Conservation (phyloP, 2,797 vertebrate species). For the Coregonus suidteri region DNA sequence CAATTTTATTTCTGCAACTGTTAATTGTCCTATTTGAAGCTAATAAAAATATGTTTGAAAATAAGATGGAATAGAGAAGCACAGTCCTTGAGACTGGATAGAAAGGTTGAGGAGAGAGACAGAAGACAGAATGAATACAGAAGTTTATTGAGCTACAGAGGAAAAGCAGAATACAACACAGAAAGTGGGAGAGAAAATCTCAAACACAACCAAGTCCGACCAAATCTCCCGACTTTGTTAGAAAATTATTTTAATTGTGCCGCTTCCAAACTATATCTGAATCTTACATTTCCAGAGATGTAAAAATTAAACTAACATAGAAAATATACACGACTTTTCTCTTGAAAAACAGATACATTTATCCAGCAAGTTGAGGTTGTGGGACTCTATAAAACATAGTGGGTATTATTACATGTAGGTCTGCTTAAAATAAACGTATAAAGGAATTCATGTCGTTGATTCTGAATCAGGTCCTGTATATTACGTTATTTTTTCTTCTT, state of each 20-base stretch:
- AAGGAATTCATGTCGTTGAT: slow-evolving; percentile 66
- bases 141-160: slow-evolving; percentile 73
- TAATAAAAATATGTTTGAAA: too few relatives aligned
- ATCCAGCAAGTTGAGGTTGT: slow-evolving; percentile 4
- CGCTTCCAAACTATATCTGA: slow-evolving; percentile 86
- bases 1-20: too few relatives aligned
- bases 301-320: slow-evolving; percentile 86
- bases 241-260: slow-evolving; percentile 95
- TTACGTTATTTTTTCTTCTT: slow-evolving; percentile 50
- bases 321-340: slow-evolving; percentile 85
- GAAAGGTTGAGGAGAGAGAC: slow-evolving; percentile 79
- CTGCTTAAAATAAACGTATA: slow-evolving; percentile 63
- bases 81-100: slow-evolving; percentile 40
- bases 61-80: too few relatives aligned
- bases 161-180: slow-evolving; percentile 84
- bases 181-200: slow-evolving; percentile 24
- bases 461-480: slow-evolving; percentile 76
- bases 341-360: slow-evolving; percentile 62
- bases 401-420: slow-evolving; percentile 65
- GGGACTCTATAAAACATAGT: slow-evolving; percentile 68
- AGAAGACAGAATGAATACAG: slow-evolving; percentile 80
- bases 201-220: slow-evolving; percentile 76
- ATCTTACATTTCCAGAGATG: slow-evolving; percentile 89
- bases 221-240: slow-evolving; percentile 86
- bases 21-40: too few relatives aligned